phyloP scores from a whole-genome alignment of 2,888 invertebrate species.

The Cantharis rustica region DNA sequence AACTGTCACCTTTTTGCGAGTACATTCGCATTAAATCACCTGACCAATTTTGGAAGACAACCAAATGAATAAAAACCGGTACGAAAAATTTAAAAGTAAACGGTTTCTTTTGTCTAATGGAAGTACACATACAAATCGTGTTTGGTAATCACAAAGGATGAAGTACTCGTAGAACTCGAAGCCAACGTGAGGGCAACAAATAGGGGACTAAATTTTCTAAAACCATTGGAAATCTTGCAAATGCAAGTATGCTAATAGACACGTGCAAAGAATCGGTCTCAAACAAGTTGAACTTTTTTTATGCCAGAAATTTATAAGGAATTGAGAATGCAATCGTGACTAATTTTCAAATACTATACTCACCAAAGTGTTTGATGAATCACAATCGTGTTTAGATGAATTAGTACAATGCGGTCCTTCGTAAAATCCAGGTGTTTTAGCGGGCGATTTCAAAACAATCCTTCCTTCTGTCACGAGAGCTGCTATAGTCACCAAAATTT shows the following conservation, averaged over 20 bases:
- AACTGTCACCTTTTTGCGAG: neutral
- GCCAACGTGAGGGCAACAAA: neutral
- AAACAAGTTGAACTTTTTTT: neutral
- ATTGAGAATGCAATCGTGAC: neutral
- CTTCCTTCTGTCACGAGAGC: slow-evolving; percentile 55
- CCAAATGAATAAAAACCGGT: neutral
- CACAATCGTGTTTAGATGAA: slow-evolving; percentile 58
- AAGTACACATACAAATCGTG: neutral
- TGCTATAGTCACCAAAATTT: slow-evolving; percentile 52
- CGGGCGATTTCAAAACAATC: slow-evolving; percentile 52
- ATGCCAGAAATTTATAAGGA: neutral
- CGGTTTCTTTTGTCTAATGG: neutral
- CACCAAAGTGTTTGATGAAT: slow-evolving; percentile 60
- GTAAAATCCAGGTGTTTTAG: slow-evolving; percentile 61
- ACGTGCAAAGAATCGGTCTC: neutral
- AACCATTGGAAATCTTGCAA: neutral
- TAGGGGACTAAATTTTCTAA: neutral
- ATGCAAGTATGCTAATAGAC: neutral
- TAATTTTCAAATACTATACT: slow-evolving; percentile 33
- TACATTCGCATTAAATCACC: neutral
- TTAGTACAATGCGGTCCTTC: slow-evolving; percentile 71
- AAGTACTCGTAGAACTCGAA: neutral
- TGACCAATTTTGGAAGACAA: neutral
- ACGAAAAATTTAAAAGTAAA: neutral
- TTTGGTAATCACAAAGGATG: neutral